Base-by-base conservation (phyloP, 2,888 invertebrate species). In the Leptinotarsa juncta region DNA sequence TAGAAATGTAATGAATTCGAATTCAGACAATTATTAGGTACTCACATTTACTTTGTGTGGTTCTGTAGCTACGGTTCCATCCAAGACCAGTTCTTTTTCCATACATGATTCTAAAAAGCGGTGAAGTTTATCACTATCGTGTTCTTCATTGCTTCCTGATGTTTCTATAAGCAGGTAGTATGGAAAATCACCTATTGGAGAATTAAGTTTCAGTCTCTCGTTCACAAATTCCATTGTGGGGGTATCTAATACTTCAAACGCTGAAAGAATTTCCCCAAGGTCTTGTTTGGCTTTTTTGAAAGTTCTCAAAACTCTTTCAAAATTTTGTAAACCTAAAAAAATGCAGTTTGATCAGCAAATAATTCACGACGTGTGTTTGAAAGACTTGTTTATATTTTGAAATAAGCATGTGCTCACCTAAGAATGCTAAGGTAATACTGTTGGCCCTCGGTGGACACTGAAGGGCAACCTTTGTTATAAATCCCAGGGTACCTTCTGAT, bases 401-500 rank as follows among this genome's bases (percentile, higher is more conserved):
- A 49, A 50, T 53, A 51, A 5, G 50, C 23, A 23, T 67, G 53
- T 20, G n/a, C n/a, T 71, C 77, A 81, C 82, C 82, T 78, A 82
- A 78, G 71, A 81, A 79, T 67, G 80, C 80, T 16, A 82, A 79
- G 53, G 76, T 77, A 26, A 73, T 71, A 73, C 71, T 77, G 80
- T 92, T 92, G 0, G 98, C 95, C 82, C 92, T 89, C 1, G 94
- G 91, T 0, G 97, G 95, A 87, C 98, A 98, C 74, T 96, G 93
- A 75, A 99, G 92, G 4, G 96, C 93, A 3, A 97, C 93, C 89
- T 96, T 96, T 0, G 99, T 98, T 10, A 99, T 93, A 10, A 99
- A 87, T 7, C 99, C 99, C 69, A 99, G 89, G 0, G 97, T 97
- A 53, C 99, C 99, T 89, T 99, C 99, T 0, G 97, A 96, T 15